Percentiles rank a stretch among this genome's conserved stretches.
These are phyloP conservation scores for Geodia barretti DNA, from an alignment of 37 sponge, comb jelly and placozoan species.

Conservation along the genomic window DNA sequence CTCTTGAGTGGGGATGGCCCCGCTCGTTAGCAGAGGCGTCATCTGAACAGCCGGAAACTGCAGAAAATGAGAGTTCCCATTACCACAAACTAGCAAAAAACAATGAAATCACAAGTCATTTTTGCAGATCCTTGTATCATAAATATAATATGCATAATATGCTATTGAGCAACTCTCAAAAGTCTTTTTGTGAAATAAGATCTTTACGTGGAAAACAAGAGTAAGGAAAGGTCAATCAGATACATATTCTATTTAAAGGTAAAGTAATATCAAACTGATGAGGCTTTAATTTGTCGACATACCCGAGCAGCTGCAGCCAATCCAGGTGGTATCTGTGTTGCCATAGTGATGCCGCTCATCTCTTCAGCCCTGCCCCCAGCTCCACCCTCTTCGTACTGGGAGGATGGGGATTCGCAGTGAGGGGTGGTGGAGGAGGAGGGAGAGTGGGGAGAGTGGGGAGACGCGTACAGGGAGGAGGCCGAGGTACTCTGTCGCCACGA, in stretches of 20 bases:
- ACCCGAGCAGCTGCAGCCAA: not conserved
- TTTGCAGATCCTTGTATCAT: no score
- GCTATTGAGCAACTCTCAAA: no score
- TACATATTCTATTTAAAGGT: no score
- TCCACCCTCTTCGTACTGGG: not conserved
- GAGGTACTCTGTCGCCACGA: not conserved
- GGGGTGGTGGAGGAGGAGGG: constrained; percentile 7
- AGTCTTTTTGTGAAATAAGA: no score
- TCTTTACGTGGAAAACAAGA: no score
- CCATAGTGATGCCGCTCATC: not conserved
- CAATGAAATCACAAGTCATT: no score
- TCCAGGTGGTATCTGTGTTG: constrained; percentile 2
- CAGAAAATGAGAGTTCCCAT: not conserved
- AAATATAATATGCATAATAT: no score
- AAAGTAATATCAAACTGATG: no score
- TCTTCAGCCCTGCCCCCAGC: constrained; percentile 52
- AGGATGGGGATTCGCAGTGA: not conserved
- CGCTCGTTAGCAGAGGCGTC: constrained; percentile 1
- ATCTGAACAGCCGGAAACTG: not conserved
- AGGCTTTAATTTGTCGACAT: no score
- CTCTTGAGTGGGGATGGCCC: constrained; percentile 58
- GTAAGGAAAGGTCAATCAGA: no score
- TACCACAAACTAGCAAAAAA: no score
- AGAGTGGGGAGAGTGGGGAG: constrained; percentile 2
- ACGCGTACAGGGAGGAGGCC: not conserved